Percentiles rank a stretch among this genome's conserved stretches.
These are phyloP conservation scores for Pteronotus mesoamericanus DNA, from an alignment of 2,797 vertebrate genomes.

Conservation along the genomic window DNA sequence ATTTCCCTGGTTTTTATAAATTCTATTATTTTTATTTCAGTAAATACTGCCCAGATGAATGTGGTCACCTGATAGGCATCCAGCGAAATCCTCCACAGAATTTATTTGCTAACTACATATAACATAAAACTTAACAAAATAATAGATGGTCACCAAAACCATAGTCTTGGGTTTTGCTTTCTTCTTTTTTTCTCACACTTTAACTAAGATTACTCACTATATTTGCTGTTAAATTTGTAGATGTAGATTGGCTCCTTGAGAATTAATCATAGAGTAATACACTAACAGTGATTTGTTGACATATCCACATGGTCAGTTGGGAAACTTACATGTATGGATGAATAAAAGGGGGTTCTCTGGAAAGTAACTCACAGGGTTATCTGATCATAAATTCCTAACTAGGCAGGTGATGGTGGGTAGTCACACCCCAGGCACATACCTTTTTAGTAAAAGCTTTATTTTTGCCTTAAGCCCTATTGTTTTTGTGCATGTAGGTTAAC, in stretches of 20 bases:
- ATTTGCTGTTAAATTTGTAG: not conserved
- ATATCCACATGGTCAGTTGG: too few relatives aligned
- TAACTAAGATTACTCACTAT: not conserved
- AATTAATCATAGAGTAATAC: not conserved
- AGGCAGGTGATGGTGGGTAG: not conserved
- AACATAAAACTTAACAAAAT: slow-evolving; percentile 2
- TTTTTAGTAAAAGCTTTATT: not conserved
- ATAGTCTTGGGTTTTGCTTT: fast-evolving
- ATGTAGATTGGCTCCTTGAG: not conserved
- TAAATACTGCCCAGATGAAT: not conserved
- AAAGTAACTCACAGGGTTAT: not conserved
- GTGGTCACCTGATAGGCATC: not conserved
- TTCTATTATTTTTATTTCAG: not conserved
- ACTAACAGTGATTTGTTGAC: not conserved
- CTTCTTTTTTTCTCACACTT: not conserved
- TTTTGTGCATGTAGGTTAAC: not conserved
- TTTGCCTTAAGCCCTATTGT: not conserved
- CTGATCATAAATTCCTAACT: not conserved
- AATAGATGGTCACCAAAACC: not conserved
- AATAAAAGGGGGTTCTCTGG: not conserved
- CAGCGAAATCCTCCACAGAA: slow-evolving; percentile 29
- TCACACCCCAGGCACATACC: not conserved
- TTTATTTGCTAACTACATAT: slow-evolving; percentile 41
- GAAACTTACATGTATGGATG: not conserved
- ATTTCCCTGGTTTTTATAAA: not conserved